These are phyloP conservation scores for Chrysolina oricalcia DNA, from an alignment of 2,888 invertebrate genomes.

Conservation along the genomic window DNA sequence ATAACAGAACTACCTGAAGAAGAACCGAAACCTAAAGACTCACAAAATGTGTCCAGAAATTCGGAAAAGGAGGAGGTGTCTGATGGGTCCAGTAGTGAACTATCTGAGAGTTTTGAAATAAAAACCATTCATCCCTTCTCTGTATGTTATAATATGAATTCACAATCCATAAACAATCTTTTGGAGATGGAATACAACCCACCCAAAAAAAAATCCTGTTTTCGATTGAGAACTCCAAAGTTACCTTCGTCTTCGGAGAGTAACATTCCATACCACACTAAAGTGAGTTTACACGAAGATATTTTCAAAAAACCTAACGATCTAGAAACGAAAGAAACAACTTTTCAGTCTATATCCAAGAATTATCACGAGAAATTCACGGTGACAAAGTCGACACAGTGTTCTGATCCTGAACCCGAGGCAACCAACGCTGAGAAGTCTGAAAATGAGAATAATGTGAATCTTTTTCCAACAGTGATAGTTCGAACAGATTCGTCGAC, in stretches of 20 bases:
- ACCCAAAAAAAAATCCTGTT: constrained; percentile 52
- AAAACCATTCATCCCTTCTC: constrained; percentile 44
- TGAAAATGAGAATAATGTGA: constrained; percentile 14
- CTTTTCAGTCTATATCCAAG: neutral
- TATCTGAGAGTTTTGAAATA: constrained; percentile 31
- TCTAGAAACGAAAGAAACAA: neutral
- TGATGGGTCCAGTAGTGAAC: constrained; percentile 8
- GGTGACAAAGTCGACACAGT: constrained; percentile 44
- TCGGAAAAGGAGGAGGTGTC: neutral
- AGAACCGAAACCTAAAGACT: neutral
- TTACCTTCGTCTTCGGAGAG: constrained; percentile 45
- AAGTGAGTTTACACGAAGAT: constrained; percentile 47
- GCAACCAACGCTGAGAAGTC: neutral
- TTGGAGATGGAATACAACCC: constrained; percentile 52
- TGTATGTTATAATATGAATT: constrained; percentile 32
- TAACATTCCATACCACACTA: constrained; percentile 50
- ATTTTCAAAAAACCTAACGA: constrained; percentile 36
- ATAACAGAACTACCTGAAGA: constrained; percentile 48
- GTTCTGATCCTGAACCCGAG: constrained; percentile 38
- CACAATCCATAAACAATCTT: constrained; percentile 38
- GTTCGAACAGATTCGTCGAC: constrained; percentile 28
- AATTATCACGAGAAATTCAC: constrained; percentile 35
- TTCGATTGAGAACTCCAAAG: constrained; percentile 47
- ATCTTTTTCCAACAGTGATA: constrained; percentile 47
- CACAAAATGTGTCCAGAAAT: neutral